phyloP scores from a whole-genome alignment of 2,113 vertebrate species.

The Trogon surrucura region DNA sequence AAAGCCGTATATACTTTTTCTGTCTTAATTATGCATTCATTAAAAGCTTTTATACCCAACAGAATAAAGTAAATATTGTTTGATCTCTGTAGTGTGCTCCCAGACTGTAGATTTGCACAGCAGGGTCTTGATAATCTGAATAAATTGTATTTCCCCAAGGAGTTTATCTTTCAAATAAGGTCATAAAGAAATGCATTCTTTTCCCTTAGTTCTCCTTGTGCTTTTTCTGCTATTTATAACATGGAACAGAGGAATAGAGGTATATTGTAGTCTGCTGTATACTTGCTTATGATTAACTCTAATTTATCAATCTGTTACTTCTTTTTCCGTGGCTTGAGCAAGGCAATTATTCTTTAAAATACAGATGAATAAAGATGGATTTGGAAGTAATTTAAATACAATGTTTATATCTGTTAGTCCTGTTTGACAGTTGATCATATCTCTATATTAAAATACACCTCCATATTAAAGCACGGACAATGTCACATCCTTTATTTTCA shows the following conservation, averaged over 20 bases:
- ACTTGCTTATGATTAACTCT: constrained; percentile 69
- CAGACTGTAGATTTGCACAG: constrained; percentile 89
- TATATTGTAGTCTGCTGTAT: constrained; percentile 52
- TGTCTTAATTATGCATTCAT: constrained; percentile 90
- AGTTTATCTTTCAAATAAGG: constrained; percentile 88
- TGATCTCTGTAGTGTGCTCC: constrained; percentile 87
- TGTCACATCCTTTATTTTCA: background rate
- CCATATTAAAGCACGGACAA: background rate
- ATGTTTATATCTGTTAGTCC: constrained; percentile 31
- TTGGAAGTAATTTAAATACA: constrained; percentile 52
- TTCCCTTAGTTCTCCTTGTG: constrained; percentile 77
- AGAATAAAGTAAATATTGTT: constrained; percentile 91
- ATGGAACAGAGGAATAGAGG: constrained; percentile 31
- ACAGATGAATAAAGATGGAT: constrained; percentile 23
- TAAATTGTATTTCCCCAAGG: constrained; percentile 88
- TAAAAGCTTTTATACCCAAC: constrained; percentile 87
- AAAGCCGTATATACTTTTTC: constrained; percentile 80
- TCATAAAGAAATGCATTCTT: constrained; percentile 83
- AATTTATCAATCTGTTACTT: constrained; percentile 71
- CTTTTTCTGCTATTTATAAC: constrained; percentile 75
- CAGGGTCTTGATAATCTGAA: constrained; percentile 88
- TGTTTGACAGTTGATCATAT: constrained; percentile 20
- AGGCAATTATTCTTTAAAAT: constrained; percentile 61
- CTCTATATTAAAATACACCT: background rate
- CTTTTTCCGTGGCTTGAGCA: constrained; percentile 48